Evolutionary conservation across 2,888 invertebrate genomes (phyloP), one percentile per base, ranked within the genome.

Genomic region (Metalampra italica): DNA sequence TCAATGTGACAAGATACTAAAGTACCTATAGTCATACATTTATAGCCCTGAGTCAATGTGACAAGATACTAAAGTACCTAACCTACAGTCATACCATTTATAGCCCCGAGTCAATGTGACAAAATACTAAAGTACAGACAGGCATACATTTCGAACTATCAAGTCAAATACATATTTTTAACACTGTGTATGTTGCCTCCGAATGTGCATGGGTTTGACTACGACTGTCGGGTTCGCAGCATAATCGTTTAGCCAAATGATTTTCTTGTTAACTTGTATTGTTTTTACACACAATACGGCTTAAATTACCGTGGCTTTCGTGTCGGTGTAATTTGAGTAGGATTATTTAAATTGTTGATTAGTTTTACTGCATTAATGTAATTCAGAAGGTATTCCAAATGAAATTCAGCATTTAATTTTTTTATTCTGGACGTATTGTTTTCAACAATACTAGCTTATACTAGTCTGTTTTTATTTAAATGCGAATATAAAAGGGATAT

Each of bases 361-460:
- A 82, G 82, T 82, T 82, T 76, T 82, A 79, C 73, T 57, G 12
- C 12, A 52, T 57, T 66, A 63, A 34, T 34, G 9, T 34, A 14
- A 38, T 46, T 22, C 9, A 3, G 11, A 11, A 12, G 13, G 9
- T 42, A 60, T 64, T 71, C 67, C 57, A 57, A 46, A 52, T 51
- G 49, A 54, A 52, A 49, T 53, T 46, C 54, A 61, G 64, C 65
- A 69, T 65, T 62, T 64, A 57, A 41, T 57, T 56, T 45, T 56
- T 45, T 53, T 49, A 60, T 57, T 60, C 59, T 58, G 64, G 67
- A 60, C 68, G 80, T 81, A 80, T 82, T 82, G 79, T n/a, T n/a
- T n/a, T n/a, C n/a, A n/a, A n/a, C n/a, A n/a, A n/a, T n/a, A n/a
- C n/a, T n/a, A n/a, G n/a, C n/a, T n/a, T n/a, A n/a, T n/a, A n/a